phyloP scores from a whole-genome alignment of 1,140 invertebrate genomes.

The Macrobrachium nipponense region DNA sequence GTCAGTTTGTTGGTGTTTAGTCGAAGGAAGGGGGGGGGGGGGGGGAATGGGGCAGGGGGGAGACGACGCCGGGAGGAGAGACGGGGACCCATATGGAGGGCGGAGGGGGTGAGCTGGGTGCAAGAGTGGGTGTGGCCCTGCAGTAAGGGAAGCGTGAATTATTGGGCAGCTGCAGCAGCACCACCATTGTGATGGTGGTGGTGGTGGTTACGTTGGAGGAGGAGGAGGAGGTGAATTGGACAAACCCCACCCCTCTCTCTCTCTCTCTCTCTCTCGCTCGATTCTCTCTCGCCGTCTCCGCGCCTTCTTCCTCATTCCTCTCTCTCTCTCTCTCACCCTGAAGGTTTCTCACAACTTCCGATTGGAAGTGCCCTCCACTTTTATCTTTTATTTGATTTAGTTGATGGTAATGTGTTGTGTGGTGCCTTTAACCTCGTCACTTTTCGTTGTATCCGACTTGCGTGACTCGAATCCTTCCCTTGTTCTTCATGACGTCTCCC shows the following conservation, averaged over 20 bases:
- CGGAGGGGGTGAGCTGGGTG: neutral
- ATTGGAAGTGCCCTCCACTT: neutral
- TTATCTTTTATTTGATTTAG: neutral
- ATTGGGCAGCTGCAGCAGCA: too few species aligned
- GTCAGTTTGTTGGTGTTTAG: too few species aligned
- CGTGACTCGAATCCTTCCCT: too few species aligned
- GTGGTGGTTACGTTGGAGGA: neutral
- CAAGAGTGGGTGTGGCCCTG: too few species aligned
- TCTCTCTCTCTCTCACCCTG: neutral
- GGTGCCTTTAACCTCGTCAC: too few species aligned
- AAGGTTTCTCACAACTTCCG: neutral
- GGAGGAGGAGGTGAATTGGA: constrained; percentile 2
- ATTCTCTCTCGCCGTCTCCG: neutral
- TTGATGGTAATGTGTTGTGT: too few species aligned
- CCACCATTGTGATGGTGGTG: too few species aligned
- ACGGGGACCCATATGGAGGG: neutral
- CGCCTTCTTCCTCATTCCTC: neutral
- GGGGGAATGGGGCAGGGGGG: neutral
- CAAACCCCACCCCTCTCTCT: neutral
- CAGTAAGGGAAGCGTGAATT: too few species aligned
- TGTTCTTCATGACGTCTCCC: too few species aligned
- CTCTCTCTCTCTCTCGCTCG: constrained; percentile 1
- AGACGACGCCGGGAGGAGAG: neutral
- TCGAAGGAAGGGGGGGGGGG: neutral
- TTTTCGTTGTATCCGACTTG: too few species aligned